Base-by-base conservation (phyloP, 1,140 invertebrate genomes). In the Scaptodrosophila lebanonensis region DNA sequence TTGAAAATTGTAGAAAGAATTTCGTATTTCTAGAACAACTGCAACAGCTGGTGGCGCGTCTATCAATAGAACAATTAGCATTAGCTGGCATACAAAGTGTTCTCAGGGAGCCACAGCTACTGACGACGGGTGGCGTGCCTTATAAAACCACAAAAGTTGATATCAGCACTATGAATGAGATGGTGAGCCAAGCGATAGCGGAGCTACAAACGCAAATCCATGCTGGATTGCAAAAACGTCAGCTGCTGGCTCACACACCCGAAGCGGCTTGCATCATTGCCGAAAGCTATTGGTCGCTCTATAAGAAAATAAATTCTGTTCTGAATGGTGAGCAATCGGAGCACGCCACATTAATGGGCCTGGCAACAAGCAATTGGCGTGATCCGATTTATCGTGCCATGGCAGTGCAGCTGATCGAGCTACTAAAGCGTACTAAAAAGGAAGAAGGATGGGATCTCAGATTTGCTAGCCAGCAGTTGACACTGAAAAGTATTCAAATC, bases 371-470 rank as follows among this genome's bases (percentile, higher is more conserved):
- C 12, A 73, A 82, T 11, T 45, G 82, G 0, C 53, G 75, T 5
- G 73, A 79, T 69, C 73, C 68, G 25, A 69, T 79, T 22, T 79
- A 79, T 11, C 54, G 68, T 3, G 15, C 27, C 3, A 20, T 79
- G n/a, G 32, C 82, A 0, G 7, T 35, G 2, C 43, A 63, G 1
- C 13, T 79, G 3, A n/a, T 32, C 8, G 6, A 56, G 6, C 15
- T 73, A 2, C 35, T 68, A n/a, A 12, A 6, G 1, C 15, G 32
- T 3, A 52, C 61, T 44, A 48, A 36, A 15, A 6, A 2, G 0
- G 5, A 5, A 25, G 22, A 27, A 25, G 1, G 16, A 9, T 5
- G 1, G 9, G 32, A 12, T 18, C 0, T 2, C 6, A 17, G 2
- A 5, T 4, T 11, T 1, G 20, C 39, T 0, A 6, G 5, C 22